Conservation (phyloP, 2,113 vertebrate genomes). For the Pleuronectes platessa region DNA sequence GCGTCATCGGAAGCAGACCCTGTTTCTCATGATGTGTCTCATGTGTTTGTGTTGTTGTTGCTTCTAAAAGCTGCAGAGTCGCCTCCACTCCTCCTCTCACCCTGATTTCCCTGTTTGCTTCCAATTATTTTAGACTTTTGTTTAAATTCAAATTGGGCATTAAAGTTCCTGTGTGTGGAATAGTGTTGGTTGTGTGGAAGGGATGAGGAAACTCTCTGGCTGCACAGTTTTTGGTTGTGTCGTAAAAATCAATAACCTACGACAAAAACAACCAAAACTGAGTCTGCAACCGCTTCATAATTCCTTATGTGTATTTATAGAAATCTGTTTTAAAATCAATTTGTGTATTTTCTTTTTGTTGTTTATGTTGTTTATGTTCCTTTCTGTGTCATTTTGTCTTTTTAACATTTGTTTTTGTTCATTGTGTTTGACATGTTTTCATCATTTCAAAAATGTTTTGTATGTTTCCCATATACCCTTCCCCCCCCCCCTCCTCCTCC, state of each 20-base stretch:
- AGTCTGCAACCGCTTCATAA: slow-evolving; percentile 46
- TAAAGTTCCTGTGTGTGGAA: not conserved
- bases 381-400: slow-evolving; percentile 83
- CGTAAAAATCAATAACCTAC: not conserved
- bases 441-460: slow-evolving; percentile 96
- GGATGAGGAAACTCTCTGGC: slow-evolving; percentile 63
- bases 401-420: slow-evolving; percentile 88
- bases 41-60: slow-evolving; percentile 28
- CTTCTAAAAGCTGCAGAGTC: slow-evolving; percentile 56
- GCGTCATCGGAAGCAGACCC: slow-evolving; percentile 5
- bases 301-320: slow-evolving; percentile 47
- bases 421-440: slow-evolving; percentile 91
- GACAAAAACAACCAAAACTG: slow-evolving; percentile 26
- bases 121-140: not conserved
- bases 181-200: slow-evolving; percentile 47
- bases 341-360: slow-evolving; percentile 51
- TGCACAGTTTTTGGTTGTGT: slow-evolving; percentile 25
- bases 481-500: slow-evolving; percentile 17
- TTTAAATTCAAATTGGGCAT: slow-evolving; percentile 10
- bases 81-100: slow-evolving; percentile 54
- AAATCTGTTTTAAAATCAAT: slow-evolving; percentile 34
- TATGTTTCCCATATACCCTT: slow-evolving; percentile 93
- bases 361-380: slow-evolving; percentile 60
- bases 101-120: not conserved
- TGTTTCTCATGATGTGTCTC: slow-evolving; percentile 37